Percentiles rank a stretch among this genome's conserved stretches.
phyloP scores from a whole-genome alignment of 2,797 vertebrate genomes.

The Acrocephalus scirpaceus region DNA sequence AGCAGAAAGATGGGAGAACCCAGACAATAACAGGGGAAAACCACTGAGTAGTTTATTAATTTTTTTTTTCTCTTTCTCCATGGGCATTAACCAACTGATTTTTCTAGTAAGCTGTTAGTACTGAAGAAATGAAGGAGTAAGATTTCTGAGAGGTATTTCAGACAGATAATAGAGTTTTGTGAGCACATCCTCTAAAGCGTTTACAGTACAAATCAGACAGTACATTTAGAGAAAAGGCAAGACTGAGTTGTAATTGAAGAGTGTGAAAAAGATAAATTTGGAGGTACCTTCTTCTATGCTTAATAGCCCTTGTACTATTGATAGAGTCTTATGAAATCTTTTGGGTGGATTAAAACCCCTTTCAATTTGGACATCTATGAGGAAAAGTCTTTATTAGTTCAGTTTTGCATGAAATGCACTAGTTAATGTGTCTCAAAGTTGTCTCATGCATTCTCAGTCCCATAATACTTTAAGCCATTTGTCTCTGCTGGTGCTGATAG shows the following conservation, averaged over 20 bases:
- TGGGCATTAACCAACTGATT: neutral
- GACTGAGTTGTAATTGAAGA: neutral
- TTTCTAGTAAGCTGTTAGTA: neutral
- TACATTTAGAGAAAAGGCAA: neutral
- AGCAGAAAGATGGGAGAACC: neutral
- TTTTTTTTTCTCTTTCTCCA: neutral
- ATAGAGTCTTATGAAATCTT: neutral
- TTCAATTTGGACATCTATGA: neutral
- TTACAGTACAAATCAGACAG: neutral
- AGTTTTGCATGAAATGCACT: constrained; percentile 14
- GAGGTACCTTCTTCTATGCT: neutral
- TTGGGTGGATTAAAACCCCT: neutral
- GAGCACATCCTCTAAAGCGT: neutral
- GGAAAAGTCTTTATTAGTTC: neutral
- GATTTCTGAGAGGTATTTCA: neutral
- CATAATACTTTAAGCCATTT: neutral
- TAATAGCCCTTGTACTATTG: neutral
- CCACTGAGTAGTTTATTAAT: neutral
- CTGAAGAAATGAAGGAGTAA: neutral
- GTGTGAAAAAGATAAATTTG: neutral
- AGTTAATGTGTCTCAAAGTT: neutral
- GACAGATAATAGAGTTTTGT: neutral
- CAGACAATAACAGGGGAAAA: neutral
- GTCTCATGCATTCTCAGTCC: neutral
- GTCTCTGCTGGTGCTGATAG: neutral